Base-by-base conservation (phyloP, 1,140 invertebrate species). In the Tetranychus urticae region DNA sequence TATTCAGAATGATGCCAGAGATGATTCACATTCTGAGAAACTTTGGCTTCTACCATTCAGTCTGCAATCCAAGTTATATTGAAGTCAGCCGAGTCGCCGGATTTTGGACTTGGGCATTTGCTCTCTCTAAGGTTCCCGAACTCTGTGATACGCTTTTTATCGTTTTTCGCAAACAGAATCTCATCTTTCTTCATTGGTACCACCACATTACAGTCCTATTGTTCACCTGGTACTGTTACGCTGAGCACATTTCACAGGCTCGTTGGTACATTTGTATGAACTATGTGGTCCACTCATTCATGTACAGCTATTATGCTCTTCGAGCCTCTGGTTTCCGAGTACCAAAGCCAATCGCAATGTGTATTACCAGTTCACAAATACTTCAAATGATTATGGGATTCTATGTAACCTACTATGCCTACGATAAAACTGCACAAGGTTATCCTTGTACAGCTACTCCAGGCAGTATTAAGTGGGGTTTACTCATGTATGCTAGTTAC, bases 261-360 rank as follows among this genome's bases (percentile, higher is more conserved):
- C 79, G 90, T 56, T 98, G 93, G 92, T 97, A 93, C 73, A 87
- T 97, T 69, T 86, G 90, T n/a, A 94, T 98, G 86, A 98, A 98
- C 75, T 98, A 91, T 73, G 85, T 83, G 66, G 91, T 98, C 34
- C 94, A 98, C 75, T 87, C 89, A 63, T 77, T 94, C 65, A 98
- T 98, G 94, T 97, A 97, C 75, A 81, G 85, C 35, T 79, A 79
- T 68, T 79, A 79, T 67, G 70, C 75, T 31, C 65, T 77, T 12
- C 66, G 72, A 61, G 74, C 76, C 1, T 63, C 77, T 60, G 69
- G 69, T 61, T 67, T 78, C 61, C 63, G 67, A 34, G 62, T 77
- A 39, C 77, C 77, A 33, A 72, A 72, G 55, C 69, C 63, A 58
- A 67, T 78, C 47, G 75, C 72, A 45, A 77, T 78, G 62, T 39